phyloP scores from a whole-genome alignment of 2,113 vertebrate species.

The Melanerpes formicivorus region DNA sequence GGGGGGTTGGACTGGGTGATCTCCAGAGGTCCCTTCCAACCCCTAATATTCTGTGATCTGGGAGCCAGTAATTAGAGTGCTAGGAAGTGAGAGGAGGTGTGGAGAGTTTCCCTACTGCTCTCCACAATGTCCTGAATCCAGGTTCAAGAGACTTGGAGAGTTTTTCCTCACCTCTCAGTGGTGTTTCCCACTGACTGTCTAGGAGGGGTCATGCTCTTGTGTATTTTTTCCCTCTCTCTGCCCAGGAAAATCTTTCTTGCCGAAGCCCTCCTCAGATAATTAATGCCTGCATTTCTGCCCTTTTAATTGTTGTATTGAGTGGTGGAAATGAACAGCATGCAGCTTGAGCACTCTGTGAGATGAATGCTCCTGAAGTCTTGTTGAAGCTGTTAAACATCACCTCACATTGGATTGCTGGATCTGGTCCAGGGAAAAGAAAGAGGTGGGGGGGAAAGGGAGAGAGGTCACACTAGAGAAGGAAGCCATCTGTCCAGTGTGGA shows the following conservation, averaged over 20 bases:
- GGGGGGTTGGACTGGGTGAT: no score
- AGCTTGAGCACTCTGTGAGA: constrained; percentile 57
- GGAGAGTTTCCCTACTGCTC: background rate
- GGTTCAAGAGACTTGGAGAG: background rate
- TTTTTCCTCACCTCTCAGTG: background rate
- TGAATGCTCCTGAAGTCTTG: constrained; percentile 70
- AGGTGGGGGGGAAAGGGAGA: background rate
- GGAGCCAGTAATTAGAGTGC: background rate
- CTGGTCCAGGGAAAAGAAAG: constrained; percentile 48
- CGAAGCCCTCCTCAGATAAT: background rate
- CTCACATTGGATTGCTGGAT: constrained; percentile 66
- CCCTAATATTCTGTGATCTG: background rate
- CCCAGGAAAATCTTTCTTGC: background rate
- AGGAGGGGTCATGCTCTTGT: background rate
- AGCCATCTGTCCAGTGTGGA: constrained; percentile 77
- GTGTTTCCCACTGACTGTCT: background rate
- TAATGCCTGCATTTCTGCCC: background rate
- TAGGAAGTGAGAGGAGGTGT: background rate
- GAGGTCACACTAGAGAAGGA: constrained; percentile 71
- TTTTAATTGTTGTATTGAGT: constrained; percentile 7
- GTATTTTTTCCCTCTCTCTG: background rate
- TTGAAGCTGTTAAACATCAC: constrained; percentile 60
- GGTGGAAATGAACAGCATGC: constrained; percentile 68
- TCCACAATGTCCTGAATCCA: background rate
- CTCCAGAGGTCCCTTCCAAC: no score